Evolutionary conservation across 2,113 vertebrate species (phyloP).

Genomic region (Corythaeola cristata): DNA sequence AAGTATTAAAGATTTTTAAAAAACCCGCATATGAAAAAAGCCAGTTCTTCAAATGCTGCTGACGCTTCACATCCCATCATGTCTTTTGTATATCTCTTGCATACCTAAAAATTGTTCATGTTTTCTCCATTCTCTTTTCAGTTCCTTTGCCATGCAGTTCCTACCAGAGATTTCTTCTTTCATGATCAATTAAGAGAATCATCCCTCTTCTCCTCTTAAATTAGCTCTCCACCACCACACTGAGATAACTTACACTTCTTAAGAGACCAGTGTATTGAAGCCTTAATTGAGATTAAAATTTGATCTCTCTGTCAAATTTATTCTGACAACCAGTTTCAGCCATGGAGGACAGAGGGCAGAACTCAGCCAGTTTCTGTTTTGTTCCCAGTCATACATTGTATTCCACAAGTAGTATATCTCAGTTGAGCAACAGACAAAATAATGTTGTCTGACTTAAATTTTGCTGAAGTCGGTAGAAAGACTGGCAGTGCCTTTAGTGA

Average conservation of each 20-base stretch:
- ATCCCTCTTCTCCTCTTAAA: background rate
- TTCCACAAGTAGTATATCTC: accelerated
- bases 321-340: background rate
- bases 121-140: background rate
- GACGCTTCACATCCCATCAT: background rate
- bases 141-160: background rate
- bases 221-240: background rate
- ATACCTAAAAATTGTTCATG: background rate
- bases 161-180: background rate
- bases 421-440: background rate
- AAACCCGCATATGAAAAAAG: background rate
- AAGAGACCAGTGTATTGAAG: background rate
- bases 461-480: background rate
- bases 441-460: background rate
- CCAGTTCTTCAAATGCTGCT: background rate
- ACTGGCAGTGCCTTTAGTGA: background rate
- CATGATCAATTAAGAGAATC: background rate
- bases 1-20: background rate
- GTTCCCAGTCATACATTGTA: background rate
- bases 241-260: background rate
- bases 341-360: background rate
- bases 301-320: background rate
- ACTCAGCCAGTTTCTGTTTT: background rate
- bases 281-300: background rate
- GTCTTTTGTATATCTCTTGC: background rate